Evolutionary conservation across 2,888 invertebrate genomes (phyloP), one percentile per base, ranked within the genome.

Genomic region (Ametastegia equiseti): DNA sequence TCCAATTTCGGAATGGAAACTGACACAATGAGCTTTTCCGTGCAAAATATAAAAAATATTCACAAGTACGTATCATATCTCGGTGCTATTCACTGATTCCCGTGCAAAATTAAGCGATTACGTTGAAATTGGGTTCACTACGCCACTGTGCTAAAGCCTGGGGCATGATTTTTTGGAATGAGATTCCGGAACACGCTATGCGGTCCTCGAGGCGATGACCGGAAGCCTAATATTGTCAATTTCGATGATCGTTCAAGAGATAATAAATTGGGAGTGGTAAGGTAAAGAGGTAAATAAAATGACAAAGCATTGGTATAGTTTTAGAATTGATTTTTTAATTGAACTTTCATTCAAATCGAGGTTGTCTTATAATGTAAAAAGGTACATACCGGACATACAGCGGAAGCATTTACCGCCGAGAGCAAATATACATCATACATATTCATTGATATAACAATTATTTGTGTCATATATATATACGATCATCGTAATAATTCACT

Each of bases 301-400:
- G 19, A 19, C 71, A 15, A 54, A 30, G 13, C 36, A 27, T 71
- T 47, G 33, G 75, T 50, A 7, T 54, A 54, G n/a, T 60, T 78
- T 47, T 82, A 19, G 27, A 47, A 84, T 85, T 86, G 83, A 83
- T 86, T 86, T 85, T 47, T 86, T 83, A 83, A 85, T 86, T 83
- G 81, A 81, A 77, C n/a, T 45, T 81, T 65, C 65, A 83, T 83
- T 83, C 79, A 83, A 82, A 83, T 75, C 78, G 82, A 82, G 83
- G 80, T 85, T 83, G 77, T 54, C 83, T 86, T 84, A 84, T 67
- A 84, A 85, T 82, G 84, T 86, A 87, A 83, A 86, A 87, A 86
- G 87, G 85, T 87, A 88, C 86, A 88, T 86, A 83, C 83, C 82
- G 84, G 83, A 85, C 84, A 83, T 69, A 57, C n/a, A 45, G 65